These are phyloP conservation scores for Anoura caudifer DNA, from an alignment of 2,113 vertebrate genomes.

Conservation along the genomic window DNA sequence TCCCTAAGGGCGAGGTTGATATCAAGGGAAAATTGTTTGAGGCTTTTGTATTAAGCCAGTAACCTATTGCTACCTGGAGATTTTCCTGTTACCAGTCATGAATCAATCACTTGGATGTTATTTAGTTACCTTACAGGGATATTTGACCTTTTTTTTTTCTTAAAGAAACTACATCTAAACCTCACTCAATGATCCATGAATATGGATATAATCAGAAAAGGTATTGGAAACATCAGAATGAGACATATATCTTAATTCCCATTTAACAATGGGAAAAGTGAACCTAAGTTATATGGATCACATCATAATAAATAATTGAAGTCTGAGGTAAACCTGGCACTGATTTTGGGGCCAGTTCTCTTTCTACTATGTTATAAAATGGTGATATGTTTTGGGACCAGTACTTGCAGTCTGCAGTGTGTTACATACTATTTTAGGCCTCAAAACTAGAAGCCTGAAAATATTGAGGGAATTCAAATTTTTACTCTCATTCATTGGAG, in stretches of 20 bases:
- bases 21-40: not conserved
- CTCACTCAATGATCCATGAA: not conserved
- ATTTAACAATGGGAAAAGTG: not conserved
- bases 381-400: no score
- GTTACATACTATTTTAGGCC: not conserved
- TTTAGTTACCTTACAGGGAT: not conserved
- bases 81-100: not conserved
- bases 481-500: not conserved
- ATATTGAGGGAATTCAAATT: not conserved
- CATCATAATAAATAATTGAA: not conserved
- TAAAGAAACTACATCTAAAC: not conserved
- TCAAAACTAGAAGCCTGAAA: not conserved
- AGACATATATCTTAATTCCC: not conserved
- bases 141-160: not conserved
- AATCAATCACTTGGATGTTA: not conserved
- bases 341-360: not conserved
- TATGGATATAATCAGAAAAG: not conserved
- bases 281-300: not conserved
- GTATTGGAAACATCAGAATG: not conserved
- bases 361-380: not conserved
- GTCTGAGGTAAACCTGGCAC: not conserved
- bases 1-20: not conserved
- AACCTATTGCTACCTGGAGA: not conserved
- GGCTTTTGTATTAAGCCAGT: not conserved
- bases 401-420: not conserved